Conservation (phyloP, 2,797 vertebrate genomes). For the Thaleichthys pacificus region DNA sequence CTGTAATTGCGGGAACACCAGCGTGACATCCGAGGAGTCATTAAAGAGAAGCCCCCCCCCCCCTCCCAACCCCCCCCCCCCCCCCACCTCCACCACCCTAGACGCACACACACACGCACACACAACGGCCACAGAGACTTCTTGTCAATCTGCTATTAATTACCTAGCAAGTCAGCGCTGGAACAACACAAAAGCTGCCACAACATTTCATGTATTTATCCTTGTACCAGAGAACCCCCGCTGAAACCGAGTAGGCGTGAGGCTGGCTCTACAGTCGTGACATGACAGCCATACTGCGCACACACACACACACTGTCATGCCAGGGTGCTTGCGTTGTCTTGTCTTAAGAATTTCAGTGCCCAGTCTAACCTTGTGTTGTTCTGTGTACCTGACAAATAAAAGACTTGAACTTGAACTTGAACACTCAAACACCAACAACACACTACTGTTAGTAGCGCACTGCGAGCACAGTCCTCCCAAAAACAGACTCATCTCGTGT, state of each 20-base stretch:
- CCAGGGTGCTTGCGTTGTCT: no score
- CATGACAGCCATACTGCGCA: neutral
- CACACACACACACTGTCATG: conserved; percentile 6
- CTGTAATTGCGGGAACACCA: conserved; percentile 41
- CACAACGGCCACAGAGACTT: neutral
- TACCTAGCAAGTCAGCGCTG: neutral
- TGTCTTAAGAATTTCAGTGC: no score
- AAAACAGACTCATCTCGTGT: neutral
- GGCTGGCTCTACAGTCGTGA: neutral
- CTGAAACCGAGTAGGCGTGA: neutral
- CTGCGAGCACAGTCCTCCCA: neutral
- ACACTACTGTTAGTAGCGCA: neutral
- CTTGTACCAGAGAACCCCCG: neutral
- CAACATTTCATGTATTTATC: neutral
- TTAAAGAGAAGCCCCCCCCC: conserved; percentile 35
- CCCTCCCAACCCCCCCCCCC: neutral
- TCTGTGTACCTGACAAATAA: no score
- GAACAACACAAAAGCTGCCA: neutral
- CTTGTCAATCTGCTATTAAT: neutral
- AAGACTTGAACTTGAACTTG: no score
- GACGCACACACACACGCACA: neutral
- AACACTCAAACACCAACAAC: neutral
- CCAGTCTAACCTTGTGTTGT: no score
- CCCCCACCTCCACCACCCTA: neutral
- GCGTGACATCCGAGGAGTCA: conserved; percentile 35